These are phyloP conservation scores for Callipepla californica DNA, from an alignment of 2,113 vertebrate genomes.

Conservation along the genomic window DNA sequence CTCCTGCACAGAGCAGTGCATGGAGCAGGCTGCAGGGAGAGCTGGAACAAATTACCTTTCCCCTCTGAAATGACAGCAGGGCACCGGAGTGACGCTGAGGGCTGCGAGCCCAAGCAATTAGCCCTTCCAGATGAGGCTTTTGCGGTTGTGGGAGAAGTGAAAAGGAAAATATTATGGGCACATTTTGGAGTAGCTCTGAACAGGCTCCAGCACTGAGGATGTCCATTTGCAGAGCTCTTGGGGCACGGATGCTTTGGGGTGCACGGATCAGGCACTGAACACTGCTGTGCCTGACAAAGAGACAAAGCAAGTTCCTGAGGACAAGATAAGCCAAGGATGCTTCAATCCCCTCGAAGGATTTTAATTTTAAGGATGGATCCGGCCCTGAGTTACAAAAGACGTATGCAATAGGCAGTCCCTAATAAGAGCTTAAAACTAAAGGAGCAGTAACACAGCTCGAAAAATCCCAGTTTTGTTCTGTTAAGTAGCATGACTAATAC, in stretches of 20 bases:
- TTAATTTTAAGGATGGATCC: conserved; percentile 12
- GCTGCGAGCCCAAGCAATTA: fast-evolving
- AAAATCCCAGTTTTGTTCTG: neutral
- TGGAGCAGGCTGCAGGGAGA: neutral
- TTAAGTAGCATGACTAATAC: neutral
- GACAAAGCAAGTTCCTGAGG: neutral
- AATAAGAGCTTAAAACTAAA: neutral
- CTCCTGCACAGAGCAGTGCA: neutral
- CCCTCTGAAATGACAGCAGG: neutral
- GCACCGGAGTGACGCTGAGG: fast-evolving
- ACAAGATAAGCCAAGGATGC: neutral
- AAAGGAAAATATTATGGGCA: neutral
- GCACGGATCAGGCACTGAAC: fast-evolving
- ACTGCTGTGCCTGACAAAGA: fast-evolving
- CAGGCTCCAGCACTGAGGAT: neutral
- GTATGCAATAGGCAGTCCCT: neutral
- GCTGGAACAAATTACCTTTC: neutral
- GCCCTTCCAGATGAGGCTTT: neutral
- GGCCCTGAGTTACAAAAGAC: neutral
- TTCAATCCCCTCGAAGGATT: conserved; percentile 31
- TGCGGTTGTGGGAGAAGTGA: neutral
- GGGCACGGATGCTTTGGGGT: neutral
- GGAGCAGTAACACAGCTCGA: neutral
- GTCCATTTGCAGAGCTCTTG: neutral
- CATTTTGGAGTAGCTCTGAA: fast-evolving